Percentiles rank a stretch among this genome's conserved stretches.
These are phyloP conservation scores for Campoletis sonorensis DNA, from an alignment of 1,140 invertebrate species.

Conservation along the genomic window DNA sequence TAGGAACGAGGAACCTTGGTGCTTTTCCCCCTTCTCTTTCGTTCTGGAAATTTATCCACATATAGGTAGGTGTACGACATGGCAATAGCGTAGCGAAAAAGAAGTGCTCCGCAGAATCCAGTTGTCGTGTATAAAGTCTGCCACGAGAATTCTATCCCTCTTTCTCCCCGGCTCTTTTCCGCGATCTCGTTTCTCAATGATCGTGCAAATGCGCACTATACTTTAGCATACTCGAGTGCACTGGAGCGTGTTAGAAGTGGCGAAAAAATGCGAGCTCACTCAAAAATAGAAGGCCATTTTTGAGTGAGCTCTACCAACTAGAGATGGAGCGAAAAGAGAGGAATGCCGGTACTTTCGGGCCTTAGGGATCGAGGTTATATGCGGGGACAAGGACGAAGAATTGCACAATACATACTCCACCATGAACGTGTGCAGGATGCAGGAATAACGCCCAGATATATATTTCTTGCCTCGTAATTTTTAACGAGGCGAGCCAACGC, in stretches of 20 bases:
- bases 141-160: slow-evolving; percentile 15
- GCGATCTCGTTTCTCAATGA: slow-evolving; percentile 49
- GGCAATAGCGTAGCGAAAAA: not conserved
- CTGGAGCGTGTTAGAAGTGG: slow-evolving; percentile 44
- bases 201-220: slow-evolving; percentile 50
- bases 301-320: not conserved
- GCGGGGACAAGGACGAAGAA: not conserved
- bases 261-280: slow-evolving; percentile 30
- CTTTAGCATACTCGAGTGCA: slow-evolving; percentile 49
- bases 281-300: not conserved
- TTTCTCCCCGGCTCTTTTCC: not conserved
- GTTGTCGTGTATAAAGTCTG: not conserved
- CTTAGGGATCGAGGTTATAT: not conserved
- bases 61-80: not conserved
- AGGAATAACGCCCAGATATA: slow-evolving; percentile 16
- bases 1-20: not conserved
- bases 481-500: slow-evolving; percentile 56
- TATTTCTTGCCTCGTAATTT: slow-evolving; percentile 60
- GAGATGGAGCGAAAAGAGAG: not conserved
- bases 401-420: slow-evolving; percentile 17
- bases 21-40: not conserved
- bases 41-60: not conserved
- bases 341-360: slow-evolving; percentile 23
- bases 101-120: not conserved
- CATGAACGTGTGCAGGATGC: not conserved